phyloP scores from a whole-genome alignment of 2,113 vertebrate species.

The Saimiri boliviensis region DNA sequence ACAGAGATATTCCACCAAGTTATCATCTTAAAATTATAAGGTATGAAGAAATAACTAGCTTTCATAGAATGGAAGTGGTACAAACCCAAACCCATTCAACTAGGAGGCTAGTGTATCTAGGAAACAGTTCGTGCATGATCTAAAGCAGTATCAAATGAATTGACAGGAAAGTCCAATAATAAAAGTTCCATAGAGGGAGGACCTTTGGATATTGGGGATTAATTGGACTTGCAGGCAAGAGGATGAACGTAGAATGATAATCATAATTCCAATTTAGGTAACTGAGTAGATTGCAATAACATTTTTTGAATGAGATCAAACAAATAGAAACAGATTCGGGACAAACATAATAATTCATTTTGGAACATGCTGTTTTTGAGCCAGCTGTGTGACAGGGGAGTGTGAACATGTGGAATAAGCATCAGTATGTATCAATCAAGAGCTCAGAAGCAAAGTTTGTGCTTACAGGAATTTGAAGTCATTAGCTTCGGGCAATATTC shows the following conservation, averaged over 20 bases:
- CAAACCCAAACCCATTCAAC: background rate
- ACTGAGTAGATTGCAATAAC: background rate
- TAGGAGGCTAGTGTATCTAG: background rate
- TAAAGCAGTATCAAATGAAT: background rate
- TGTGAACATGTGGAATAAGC: fast-evolving
- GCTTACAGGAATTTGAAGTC: background rate
- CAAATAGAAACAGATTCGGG: background rate
- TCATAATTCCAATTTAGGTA: background rate
- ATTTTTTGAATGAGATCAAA: background rate
- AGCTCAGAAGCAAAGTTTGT: background rate
- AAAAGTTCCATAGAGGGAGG: background rate
- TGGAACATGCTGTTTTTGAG: too few species aligned
- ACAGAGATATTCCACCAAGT: background rate
- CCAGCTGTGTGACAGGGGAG: background rate
- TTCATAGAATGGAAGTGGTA: background rate
- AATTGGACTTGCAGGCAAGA: background rate
- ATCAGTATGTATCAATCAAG: background rate
- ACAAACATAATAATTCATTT: background rate
- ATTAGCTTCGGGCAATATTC: background rate
- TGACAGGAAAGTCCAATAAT: background rate
- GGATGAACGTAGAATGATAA: background rate
- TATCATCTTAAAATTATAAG: background rate
- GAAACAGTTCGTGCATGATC: background rate
- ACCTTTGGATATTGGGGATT: background rate
- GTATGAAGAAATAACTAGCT: background rate